phyloP scores from a whole-genome alignment of 37 sponge, comb jelly and placozoan genomes.

The Bolinopsis microptera region DNA sequence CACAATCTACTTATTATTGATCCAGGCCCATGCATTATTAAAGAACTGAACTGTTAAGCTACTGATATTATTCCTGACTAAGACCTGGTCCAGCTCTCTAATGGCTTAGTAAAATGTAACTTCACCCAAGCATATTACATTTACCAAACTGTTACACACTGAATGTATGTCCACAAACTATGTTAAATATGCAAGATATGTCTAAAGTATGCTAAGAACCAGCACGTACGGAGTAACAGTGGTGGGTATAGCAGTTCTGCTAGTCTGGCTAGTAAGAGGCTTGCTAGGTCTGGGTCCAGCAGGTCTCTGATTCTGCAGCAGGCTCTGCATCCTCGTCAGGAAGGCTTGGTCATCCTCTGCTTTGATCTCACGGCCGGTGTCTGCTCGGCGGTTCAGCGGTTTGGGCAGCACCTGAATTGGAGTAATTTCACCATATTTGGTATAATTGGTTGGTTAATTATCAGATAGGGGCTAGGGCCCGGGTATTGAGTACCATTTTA shows the following conservation, averaged over 20 bases:
- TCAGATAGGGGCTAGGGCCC: background rate
- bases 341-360: slow-evolving; percentile 68
- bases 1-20: too few species aligned
- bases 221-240: background rate
- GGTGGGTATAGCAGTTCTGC: slow-evolving; percentile 50
- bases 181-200: too few species aligned
- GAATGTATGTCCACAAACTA: too few species aligned
- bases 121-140: too few species aligned
- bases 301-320: slow-evolving; percentile 60
- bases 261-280: background rate
- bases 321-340: slow-evolving; percentile 63
- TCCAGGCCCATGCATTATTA: too few species aligned
- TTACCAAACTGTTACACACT: too few species aligned
- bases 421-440: background rate
- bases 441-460: background rate
- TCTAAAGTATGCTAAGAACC: too few species aligned
- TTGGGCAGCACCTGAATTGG: slow-evolving; percentile 27
- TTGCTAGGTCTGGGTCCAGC: background rate
- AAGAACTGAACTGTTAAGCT: too few species aligned
- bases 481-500: background rate
- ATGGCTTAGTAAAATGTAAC: too few species aligned
- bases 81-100: too few species aligned
- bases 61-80: too few species aligned
- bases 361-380: slow-evolving; percentile 9
- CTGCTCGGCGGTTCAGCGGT: background rate